Evolutionary conservation across 2,113 vertebrate genomes (phyloP), one percentile per base, ranked within the genome.

Genomic region (Orientallactaga bullata): DNA sequence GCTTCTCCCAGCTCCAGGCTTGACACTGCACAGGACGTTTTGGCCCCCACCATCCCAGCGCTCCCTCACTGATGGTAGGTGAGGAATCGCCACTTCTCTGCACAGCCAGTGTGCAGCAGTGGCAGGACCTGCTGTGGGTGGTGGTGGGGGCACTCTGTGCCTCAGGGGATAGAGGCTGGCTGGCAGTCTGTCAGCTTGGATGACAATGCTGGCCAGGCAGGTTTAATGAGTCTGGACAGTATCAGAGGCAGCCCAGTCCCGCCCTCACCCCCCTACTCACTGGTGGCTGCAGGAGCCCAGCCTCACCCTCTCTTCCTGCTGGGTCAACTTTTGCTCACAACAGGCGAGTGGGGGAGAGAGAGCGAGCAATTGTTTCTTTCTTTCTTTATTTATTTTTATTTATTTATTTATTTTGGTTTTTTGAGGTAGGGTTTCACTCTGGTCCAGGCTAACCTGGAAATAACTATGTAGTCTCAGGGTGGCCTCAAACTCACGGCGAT

Each of bases 151-250:
- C 69, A 61, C 74, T 89, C 85, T 85, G 78, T 85, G 91, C 82
- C 94, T 88, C 71, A 3, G 76, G 88, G 93, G 81, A 84, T 88
- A 84, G 80, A 95, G 86, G 89, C 83, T 90, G 68, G 89, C 63
- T 91, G 91, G 93, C 95, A 66, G 85, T 83, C 79, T 96, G 96
- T 96, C 85, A 66, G 77, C 91, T 74, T 93, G 81, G 72, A 90
- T 93, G 85, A 93, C 89, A 92, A 95, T 11, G 3, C 88, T 92
- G 90, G 68, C 30, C 61, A 63, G 85, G 94, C 89, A 84, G 95
- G 83, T 85, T 95, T 93, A 96, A 97, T 95, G 95, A 95, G 83
- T 95, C 95, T 94, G 96, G 97, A 96, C 94, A 97, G 92, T 95
- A 20, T 94, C 94, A 96, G 93, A 89, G 63, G 80, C 74, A 47